Evolutionary conservation across 2,113 vertebrate genomes (phyloP).

Genomic region (Elaphurus davidianus): DNA sequence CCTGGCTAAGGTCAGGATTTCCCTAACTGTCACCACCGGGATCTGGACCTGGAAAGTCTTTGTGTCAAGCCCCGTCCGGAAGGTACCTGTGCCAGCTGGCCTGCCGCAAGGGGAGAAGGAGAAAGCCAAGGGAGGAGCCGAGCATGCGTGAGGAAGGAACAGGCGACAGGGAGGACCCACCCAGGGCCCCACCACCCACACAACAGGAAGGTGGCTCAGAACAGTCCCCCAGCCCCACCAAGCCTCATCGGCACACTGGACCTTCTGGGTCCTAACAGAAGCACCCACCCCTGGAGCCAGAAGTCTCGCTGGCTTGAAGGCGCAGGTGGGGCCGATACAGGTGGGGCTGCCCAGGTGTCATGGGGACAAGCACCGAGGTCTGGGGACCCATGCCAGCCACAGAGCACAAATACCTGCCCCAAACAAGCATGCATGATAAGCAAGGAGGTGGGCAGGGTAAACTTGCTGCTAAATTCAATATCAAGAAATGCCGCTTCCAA

Average conservation of each 20-base stretch:
- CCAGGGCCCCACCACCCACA: rapidly evolving
- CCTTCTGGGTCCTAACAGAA: neutral
- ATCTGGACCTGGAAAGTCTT: neutral
- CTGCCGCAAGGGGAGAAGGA: neutral
- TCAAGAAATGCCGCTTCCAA: neutral
- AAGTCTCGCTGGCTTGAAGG: neutral
- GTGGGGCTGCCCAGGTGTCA: neutral
- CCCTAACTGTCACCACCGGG: too few relatives aligned
- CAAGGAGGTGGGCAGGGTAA: neutral
- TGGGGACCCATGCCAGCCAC: rapidly evolving
- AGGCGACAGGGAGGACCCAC: neutral
- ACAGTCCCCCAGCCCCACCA: neutral
- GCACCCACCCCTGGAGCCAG: rapidly evolving
- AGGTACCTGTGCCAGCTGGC: neutral
- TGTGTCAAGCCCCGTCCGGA: rapidly evolving
- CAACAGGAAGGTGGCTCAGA: rapidly evolving
- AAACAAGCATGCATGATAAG: rapidly evolving
- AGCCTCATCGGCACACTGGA: neutral
- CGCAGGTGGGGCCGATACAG: neutral
- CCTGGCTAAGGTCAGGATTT: neutral
- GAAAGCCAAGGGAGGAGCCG: neutral
- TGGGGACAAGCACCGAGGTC: neutral
- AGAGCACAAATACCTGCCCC: rapidly evolving
- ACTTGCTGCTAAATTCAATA: neutral
- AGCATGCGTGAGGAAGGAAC: neutral